Percentiles rank a stretch among this genome's conserved stretches.
phyloP scores from a whole-genome alignment of 2,113 vertebrate genomes.

The Sorex fumeus region DNA sequence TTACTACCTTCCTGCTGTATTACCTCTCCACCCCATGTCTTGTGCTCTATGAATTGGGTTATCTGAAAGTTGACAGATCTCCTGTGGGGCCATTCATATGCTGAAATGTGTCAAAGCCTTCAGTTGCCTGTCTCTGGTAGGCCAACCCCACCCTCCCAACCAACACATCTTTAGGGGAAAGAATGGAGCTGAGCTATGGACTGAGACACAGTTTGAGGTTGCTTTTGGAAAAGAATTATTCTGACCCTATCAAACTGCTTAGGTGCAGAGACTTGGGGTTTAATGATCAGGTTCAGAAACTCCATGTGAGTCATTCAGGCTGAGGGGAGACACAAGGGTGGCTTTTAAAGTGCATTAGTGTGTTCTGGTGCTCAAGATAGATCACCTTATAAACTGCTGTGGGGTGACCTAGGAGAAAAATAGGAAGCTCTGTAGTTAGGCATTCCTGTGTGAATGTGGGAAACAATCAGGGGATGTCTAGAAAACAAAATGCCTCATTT shows the following conservation, averaged over 20 bases:
- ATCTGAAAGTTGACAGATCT: too few relatives aligned
- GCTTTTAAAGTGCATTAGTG: background rate
- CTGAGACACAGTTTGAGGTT: constrained; percentile 29
- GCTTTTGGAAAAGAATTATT: constrained; percentile 28
- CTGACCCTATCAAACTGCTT: background rate
- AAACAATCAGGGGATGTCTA: constrained; percentile 71
- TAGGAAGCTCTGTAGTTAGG: constrained; percentile 16
- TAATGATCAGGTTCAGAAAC: constrained; percentile 47
- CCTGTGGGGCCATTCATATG: background rate
- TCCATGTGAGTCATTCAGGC: background rate
- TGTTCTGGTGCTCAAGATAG: background rate
- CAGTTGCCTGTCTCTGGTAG: background rate
- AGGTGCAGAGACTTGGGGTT: constrained; percentile 15
- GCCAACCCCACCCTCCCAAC: background rate
- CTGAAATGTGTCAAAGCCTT: background rate
- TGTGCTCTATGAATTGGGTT: too few relatives aligned
- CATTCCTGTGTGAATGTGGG: constrained; percentile 12
- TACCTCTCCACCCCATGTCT: too few relatives aligned
- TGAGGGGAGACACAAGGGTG: background rate
- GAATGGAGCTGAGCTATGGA: background rate
- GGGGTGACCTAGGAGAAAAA: constrained; percentile 28
- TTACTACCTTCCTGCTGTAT: too few relatives aligned
- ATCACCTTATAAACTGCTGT: constrained; percentile 66
- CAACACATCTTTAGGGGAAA: background rate
- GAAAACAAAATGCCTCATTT: constrained; percentile 76